These are phyloP conservation scores for Salminus brasiliensis DNA, from an alignment of 2,113 vertebrate species.

Conservation along the genomic window DNA sequence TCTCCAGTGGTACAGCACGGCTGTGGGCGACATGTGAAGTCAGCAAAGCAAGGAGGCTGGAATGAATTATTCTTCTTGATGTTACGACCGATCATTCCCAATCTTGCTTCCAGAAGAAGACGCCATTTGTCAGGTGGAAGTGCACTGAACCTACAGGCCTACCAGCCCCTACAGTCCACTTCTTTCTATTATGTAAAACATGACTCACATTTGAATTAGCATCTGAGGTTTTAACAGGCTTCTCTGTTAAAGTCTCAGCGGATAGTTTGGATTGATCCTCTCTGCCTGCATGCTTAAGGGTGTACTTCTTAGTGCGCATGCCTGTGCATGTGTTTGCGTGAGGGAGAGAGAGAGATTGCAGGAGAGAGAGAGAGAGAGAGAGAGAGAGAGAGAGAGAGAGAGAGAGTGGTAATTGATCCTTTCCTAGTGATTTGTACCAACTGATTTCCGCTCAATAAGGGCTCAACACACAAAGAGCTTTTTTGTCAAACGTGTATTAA, in stretches of 20 bases:
- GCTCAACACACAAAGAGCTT: constrained; percentile 6
- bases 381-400: neutral
- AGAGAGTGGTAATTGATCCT: neutral
- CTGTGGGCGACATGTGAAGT: neutral
- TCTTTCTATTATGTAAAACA: neutral
- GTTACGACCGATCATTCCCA: neutral
- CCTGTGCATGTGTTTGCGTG: neutral
- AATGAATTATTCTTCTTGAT: constrained; percentile 13
- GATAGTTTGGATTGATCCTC: neutral
- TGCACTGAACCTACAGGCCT: neutral
- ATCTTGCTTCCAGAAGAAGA: neutral
- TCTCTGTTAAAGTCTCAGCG: neutral
- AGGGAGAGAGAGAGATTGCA: too few relatives aligned
- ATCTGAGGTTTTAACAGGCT: too few relatives aligned
- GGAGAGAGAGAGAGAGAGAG: neutral
- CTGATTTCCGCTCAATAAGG: constrained; percentile 20
- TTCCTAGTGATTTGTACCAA: neutral
- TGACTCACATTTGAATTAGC: neutral
- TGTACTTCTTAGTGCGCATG: too few relatives aligned
- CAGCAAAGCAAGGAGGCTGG: neutral
- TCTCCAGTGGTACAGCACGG: neutral
- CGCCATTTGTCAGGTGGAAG: neutral
- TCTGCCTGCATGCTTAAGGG: too few relatives aligned
- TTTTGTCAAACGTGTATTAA: constrained; percentile 25
- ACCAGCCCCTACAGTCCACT: too few relatives aligned